Evolutionary conservation across 2,888 invertebrate genomes (phyloP).

Genomic region (Ormyrus thymus): DNA sequence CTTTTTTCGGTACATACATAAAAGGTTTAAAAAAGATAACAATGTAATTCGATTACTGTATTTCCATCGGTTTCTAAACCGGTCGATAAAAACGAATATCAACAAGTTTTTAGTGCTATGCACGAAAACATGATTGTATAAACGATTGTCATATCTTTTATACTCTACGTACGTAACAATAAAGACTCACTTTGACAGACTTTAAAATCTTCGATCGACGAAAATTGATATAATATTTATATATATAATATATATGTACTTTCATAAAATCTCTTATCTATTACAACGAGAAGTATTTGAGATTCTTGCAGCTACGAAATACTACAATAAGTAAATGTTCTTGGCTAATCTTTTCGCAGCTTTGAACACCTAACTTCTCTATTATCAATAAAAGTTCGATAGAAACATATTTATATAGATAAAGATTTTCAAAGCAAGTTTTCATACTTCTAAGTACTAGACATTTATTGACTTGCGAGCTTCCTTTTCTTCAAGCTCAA

Average conservation of each 20-base stretch:
- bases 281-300: constrained; percentile 48
- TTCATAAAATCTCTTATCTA: constrained; percentile 52
- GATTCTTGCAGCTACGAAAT: constrained; percentile 47
- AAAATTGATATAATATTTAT: constrained; percentile 51
- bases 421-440: constrained; percentile 10
- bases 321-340: constrained; percentile 13
- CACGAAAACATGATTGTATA: constrained; percentile 51
- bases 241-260: constrained; percentile 37
- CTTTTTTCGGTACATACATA: constrained; percentile 21
- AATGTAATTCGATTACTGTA: constrained; percentile 32
- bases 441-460: constrained; percentile 22
- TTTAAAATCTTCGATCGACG: constrained; percentile 54
- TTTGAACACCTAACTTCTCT: constrained; percentile 22
- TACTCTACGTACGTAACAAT: constrained; percentile 44
- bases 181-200: constrained; percentile 48
- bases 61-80: constrained; percentile 18
- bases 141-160: constrained; percentile 49
- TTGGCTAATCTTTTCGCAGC: constrained; percentile 11
- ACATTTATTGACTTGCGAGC: constrained; percentile 4
- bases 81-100: constrained; percentile 41
- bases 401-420: constrained; percentile 19
- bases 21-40: constrained; percentile 45
- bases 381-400: constrained; percentile 30
- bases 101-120: constrained; percentile 54
- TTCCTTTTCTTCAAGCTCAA: neutral